A percentile compares a stretch with the other conserved stretches of the same genome.
Conservation (phyloP, 2,888 invertebrate species). For the Chydorus sphaericus region DNA sequence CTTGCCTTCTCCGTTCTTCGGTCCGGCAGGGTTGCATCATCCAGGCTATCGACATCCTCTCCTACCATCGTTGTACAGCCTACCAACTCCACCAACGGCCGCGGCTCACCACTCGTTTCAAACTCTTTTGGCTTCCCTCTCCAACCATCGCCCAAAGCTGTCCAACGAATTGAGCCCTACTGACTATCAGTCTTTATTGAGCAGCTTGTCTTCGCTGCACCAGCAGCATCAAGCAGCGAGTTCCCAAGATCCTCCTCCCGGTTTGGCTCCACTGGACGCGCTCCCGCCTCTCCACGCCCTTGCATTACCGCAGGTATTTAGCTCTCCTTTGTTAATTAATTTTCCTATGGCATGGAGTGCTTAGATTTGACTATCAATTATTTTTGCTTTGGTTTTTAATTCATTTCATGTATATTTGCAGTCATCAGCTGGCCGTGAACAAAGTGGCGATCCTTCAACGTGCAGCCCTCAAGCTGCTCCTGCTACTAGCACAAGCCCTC, state of each 20-base stretch:
- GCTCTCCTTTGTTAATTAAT: slow-evolving; percentile 16
- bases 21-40: slow-evolving; percentile 18
- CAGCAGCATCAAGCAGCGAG: too few species aligned
- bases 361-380: background rate
- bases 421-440: background rate
- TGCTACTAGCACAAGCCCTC: slow-evolving; percentile 16
- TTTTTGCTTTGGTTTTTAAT: background rate
- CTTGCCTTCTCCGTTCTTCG: slow-evolving; percentile 15
- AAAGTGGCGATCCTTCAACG: background rate
- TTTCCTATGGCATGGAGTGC: background rate
- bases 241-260: slow-evolving; percentile 17
- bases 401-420: background rate
- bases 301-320: slow-evolving; percentile 14
- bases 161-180: background rate
- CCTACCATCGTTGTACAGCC: slow-evolving; percentile 43
- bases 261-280: slow-evolving; percentile 16
- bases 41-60: slow-evolving; percentile 27
- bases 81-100: slow-evolving; percentile 29
- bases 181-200: slow-evolving; percentile 26
- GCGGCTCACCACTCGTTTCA: slow-evolving; percentile 52
- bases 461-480: background rate
- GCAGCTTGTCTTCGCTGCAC: slow-evolving; percentile 40
- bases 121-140: slow-evolving; percentile 64
- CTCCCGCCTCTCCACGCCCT: slow-evolving; percentile 15
- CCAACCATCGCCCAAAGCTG: slow-evolving; percentile 38